phyloP scores from a whole-genome alignment of 2,888 invertebrate genomes.

The Uropetala carovei region DNA sequence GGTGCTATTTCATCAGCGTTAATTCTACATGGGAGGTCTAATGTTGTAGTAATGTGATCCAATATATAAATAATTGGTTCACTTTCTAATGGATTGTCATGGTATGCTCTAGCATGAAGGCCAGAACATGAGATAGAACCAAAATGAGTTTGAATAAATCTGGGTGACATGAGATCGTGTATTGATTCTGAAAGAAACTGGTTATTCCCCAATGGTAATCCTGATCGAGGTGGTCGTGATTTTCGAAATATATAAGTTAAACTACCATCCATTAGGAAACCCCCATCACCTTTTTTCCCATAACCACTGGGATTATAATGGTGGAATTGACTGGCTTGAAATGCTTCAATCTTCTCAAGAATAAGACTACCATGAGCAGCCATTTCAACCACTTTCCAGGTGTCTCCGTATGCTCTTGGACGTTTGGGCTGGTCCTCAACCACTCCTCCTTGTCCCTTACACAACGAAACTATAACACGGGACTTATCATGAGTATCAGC shows the following conservation, averaged over 20 bases:
- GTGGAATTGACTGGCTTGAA: slow-evolving; percentile 72
- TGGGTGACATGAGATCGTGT: slow-evolving; percentile 63
- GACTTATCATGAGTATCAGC: slow-evolving; percentile 72
- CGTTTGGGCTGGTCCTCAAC: slow-evolving; percentile 72
- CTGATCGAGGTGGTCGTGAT: not conserved
- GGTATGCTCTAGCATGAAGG: slow-evolving; percentile 66
- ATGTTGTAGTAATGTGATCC: slow-evolving; percentile 26
- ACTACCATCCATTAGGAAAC: slow-evolving; percentile 73
- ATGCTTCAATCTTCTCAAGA: slow-evolving; percentile 74
- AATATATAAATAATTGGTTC: slow-evolving; percentile 57
- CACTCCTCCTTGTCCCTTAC: slow-evolving; percentile 79
- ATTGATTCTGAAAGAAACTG: slow-evolving; percentile 35
- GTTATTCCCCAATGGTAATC: slow-evolving; percentile 8
- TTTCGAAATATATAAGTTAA: slow-evolving; percentile 72
- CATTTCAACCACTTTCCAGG: slow-evolving; percentile 79
- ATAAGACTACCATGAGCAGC: slow-evolving; percentile 76
- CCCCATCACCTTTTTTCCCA: slow-evolving; percentile 73
- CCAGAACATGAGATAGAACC: slow-evolving; percentile 65
- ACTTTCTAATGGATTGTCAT: slow-evolving; percentile 59
- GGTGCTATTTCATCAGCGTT: slow-evolving; percentile 66
- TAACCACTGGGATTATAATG: slow-evolving; percentile 76
- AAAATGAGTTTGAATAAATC: slow-evolving; percentile 58
- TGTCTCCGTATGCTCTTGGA: slow-evolving; percentile 76
- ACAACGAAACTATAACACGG: slow-evolving; percentile 74
- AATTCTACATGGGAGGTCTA: slow-evolving; percentile 10